A percentile compares a stretch with the other conserved stretches of the same genome.
These are phyloP conservation scores for Capromys pilorides DNA, from an alignment of 2,797 vertebrate species.

Conservation along the genomic window DNA sequence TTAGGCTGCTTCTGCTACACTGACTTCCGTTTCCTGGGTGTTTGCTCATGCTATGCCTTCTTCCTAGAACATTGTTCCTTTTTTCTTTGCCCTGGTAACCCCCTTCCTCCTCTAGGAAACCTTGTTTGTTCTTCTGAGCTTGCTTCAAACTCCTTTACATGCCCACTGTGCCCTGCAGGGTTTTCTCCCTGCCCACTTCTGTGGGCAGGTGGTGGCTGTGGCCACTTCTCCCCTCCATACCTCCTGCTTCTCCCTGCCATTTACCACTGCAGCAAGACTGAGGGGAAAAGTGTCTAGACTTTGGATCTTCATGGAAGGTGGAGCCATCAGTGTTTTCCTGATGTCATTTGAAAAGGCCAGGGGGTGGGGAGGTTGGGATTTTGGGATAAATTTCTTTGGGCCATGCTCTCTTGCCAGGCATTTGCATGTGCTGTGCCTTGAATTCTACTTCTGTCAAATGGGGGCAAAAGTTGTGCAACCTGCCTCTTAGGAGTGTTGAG, in stretches of 20 bases:
- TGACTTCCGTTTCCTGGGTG: not conserved
- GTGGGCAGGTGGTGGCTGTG: not conserved
- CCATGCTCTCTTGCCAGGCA: not conserved
- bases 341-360: not conserved
- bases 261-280: not conserved
- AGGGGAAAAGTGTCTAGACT: not conserved
- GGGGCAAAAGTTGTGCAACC: not conserved
- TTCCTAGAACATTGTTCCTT: not conserved
- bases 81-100: not conserved
- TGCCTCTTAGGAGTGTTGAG: not conserved
- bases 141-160: not conserved
- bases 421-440: not conserved
- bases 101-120: not conserved
- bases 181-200: not conserved
- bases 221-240: not conserved
- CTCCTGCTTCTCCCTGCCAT: not conserved
- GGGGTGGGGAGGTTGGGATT: not conserved
- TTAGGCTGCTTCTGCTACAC: not conserved
- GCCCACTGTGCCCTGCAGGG: not conserved
- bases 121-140: not conserved
- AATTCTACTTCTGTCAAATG: slow-evolving; percentile 34
- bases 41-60: not conserved
- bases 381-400: not conserved
- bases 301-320: slow-evolving; percentile 12
- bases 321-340: not conserved